Evolutionary conservation across 2,888 invertebrate species (phyloP).

Genomic region (Rhagonycha fulva): DNA sequence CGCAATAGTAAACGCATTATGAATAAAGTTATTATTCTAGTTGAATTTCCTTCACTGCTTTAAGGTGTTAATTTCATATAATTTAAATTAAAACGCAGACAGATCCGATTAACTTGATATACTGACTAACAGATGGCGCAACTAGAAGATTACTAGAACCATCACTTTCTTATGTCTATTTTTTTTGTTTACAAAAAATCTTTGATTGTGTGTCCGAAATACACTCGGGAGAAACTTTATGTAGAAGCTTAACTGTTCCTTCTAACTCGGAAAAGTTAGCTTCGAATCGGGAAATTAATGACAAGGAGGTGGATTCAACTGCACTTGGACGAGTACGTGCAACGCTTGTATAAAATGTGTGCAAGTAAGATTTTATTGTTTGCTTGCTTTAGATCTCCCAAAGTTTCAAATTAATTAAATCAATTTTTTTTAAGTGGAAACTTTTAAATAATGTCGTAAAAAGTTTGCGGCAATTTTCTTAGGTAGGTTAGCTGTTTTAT

Average conservation of each 20-base stretch:
- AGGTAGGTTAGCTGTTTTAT: constrained; percentile 27
- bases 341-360: background rate
- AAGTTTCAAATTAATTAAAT: background rate
- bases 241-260: background rate
- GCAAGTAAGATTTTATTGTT: background rate
- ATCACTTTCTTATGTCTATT: too few species aligned
- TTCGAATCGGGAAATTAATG: background rate
- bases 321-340: background rate
- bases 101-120: background rate
- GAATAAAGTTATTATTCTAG: background rate
- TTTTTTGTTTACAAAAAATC: background rate
- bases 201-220: background rate
- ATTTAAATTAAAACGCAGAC: background rate
- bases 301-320: background rate
- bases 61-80: background rate
- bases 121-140: background rate
- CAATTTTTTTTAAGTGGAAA: background rate
- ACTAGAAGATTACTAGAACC: too few species aligned
- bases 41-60: background rate
- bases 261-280: background rate
- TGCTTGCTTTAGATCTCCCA: background rate
- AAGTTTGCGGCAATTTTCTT: constrained; percentile 28
- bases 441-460: background rate
- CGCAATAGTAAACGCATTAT: background rate
- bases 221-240: too few species aligned